Percentiles rank a stretch among this genome's conserved stretches.
Evolutionary conservation across 2,888 invertebrate species (phyloP).

Genomic region (Horisme vitalbata): DNA sequence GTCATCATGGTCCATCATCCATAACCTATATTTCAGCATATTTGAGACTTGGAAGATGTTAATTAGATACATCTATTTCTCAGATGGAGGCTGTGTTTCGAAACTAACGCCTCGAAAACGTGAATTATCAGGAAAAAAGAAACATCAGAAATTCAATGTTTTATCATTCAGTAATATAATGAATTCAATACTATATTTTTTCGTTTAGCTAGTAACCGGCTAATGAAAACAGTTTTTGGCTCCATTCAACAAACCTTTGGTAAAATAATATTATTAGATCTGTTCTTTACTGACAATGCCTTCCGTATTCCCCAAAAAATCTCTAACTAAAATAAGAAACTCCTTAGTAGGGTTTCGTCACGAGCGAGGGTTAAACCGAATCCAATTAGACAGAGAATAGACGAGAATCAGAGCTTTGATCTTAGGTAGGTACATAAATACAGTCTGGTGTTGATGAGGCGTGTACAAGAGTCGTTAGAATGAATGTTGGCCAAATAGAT

Average conservation of each 20-base stretch:
- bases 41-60: too few relatives aligned
- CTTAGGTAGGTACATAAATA: conserved; percentile 8
- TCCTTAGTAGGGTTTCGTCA: conserved; percentile 10
- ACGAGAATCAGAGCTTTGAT: conserved; percentile 20
- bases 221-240: too few relatives aligned
- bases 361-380: conserved; percentile 18
- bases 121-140: too few relatives aligned
- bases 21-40: too few relatives aligned
- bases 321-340: conserved; percentile 15
- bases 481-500: conserved; percentile 8
- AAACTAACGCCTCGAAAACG: too few relatives aligned
- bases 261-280: conserved; percentile 2
- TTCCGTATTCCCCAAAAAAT: conserved; percentile 5
- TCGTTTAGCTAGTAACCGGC: too few relatives aligned
- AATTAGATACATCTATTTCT: too few relatives aligned
- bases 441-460: conserved; percentile 10
- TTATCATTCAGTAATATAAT: too few relatives aligned
- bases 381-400: conserved; percentile 24
- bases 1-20: too few relatives aligned
- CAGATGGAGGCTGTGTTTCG: too few relatives aligned
- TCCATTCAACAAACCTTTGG: not conserved
- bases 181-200: too few relatives aligned
- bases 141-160: too few relatives aligned
- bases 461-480: conserved; percentile 2
- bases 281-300: not conserved